These are phyloP conservation scores for Nothura maculosa DNA, from an alignment of 2,797 vertebrate genomes.

Conservation along the genomic window DNA sequence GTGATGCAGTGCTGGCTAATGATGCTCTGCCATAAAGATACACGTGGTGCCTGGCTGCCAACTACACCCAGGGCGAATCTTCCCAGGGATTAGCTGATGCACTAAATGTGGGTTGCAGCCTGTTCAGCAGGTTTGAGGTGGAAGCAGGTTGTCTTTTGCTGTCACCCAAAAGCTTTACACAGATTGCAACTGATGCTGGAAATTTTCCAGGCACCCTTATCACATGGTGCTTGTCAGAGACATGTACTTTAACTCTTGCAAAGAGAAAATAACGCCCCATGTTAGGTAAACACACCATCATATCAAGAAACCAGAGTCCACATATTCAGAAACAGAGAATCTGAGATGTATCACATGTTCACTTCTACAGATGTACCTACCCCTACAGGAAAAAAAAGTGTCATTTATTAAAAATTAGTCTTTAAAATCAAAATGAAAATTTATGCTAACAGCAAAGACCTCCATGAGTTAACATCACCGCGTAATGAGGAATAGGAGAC, in stretches of 20 bases:
- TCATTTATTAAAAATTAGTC: conserved; percentile 53
- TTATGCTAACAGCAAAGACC: not conserved
- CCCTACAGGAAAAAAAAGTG: conserved; percentile 39
- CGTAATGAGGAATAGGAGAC: not conserved
- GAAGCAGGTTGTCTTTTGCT: not conserved
- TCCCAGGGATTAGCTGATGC: not conserved
- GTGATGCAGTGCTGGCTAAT: not conserved
- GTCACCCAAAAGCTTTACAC: not conserved
- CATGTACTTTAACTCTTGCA: not conserved
- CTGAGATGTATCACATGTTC: not conserved
- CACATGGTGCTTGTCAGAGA: not conserved
- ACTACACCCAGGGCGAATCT: not conserved
- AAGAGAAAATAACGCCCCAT: not conserved
- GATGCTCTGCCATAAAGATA: not conserved
- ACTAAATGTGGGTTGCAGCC: not conserved
- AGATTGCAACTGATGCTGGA: not conserved
- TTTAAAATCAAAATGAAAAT: conserved; percentile 36
- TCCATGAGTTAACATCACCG: not conserved
- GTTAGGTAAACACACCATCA: not conserved
- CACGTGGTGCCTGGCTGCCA: not conserved
- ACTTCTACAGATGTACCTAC: conserved; percentile 52
- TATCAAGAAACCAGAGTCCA: not conserved
- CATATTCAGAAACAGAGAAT: not conserved
- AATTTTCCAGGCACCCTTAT: not conserved
- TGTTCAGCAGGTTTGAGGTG: not conserved